Percentiles rank a stretch among this genome's conserved stretches.
These are phyloP conservation scores for Drosophila prosaltans DNA, from an alignment of 1,140 invertebrate species.

Conservation along the genomic window DNA sequence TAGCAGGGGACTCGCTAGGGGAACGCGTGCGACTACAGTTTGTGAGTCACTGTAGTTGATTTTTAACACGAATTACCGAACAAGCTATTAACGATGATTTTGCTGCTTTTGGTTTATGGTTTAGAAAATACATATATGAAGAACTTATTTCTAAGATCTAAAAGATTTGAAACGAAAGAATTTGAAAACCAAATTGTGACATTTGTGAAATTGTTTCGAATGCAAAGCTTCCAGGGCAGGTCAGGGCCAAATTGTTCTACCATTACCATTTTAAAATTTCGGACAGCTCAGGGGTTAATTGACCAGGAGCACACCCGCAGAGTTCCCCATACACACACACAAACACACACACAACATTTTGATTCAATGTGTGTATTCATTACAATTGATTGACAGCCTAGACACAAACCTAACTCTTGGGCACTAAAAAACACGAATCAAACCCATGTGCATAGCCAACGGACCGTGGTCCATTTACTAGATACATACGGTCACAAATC, in stretches of 20 bases:
- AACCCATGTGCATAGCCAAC: conserved; percentile 66
- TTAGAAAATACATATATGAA: no score
- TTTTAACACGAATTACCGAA: no score
- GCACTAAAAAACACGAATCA: conserved; percentile 60
- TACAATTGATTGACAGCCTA: conserved; percentile 74
- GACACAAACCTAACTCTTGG: conserved; percentile 25
- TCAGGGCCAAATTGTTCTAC: conserved; percentile 60
- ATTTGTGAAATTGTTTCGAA: not conserved
- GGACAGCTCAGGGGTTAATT: conserved; percentile 68
- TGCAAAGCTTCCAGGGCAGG: conserved; percentile 39
- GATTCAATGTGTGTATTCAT: conserved; percentile 73
- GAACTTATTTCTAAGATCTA: no score
- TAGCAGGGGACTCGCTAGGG: no score
- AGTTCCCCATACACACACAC: conserved; percentile 20
- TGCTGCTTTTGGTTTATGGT: no score
- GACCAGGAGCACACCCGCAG: conserved; percentile 48
- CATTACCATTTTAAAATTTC: conserved; percentile 11
- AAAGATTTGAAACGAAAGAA: no score
- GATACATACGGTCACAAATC: conserved; percentile 31
- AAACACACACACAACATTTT: conserved; percentile 6
- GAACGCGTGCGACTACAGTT: no score
- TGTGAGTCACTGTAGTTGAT: no score
- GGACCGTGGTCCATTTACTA: conserved; percentile 66
- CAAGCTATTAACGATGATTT: no score
- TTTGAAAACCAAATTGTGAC: no score